Percentiles rank a stretch among this genome's conserved stretches.
These are phyloP conservation scores for Taeniopygia guttata DNA, from an alignment of 2,797 vertebrate genomes.

Conservation along the genomic window DNA sequence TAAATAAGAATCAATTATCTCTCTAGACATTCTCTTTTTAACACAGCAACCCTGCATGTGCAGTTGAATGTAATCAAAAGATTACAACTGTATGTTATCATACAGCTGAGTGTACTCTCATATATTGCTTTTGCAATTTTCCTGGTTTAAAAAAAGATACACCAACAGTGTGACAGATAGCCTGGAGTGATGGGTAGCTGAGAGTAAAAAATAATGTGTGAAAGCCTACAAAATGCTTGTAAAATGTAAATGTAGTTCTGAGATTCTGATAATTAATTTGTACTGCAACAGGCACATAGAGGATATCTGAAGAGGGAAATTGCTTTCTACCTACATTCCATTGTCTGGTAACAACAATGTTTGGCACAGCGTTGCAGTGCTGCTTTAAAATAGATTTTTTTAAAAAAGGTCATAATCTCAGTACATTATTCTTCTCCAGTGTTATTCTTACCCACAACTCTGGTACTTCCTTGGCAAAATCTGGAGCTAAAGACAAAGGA, in stretches of 20 bases:
- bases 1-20: background rate
- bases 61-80: background rate
- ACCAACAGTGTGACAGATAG: background rate
- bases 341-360: background rate
- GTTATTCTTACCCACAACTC: background rate
- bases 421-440: background rate
- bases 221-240: background rate
- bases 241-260: background rate
- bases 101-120: background rate
- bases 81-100: background rate
- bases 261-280: slow-evolving; percentile 23
- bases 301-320: background rate
- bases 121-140: background rate
- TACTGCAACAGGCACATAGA: background rate
- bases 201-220: background rate
- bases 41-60: background rate
- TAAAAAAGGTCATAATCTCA: background rate
- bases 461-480: background rate
- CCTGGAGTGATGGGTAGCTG: background rate
- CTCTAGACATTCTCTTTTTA: background rate
- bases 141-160: background rate
- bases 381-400: background rate
- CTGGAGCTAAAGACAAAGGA: background rate
- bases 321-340: background rate
- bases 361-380: background rate